A percentile compares a stretch with the other conserved stretches of the same genome.
phyloP scores from a whole-genome alignment of 2,888 invertebrate species.

The Aphodius sticticus region DNA sequence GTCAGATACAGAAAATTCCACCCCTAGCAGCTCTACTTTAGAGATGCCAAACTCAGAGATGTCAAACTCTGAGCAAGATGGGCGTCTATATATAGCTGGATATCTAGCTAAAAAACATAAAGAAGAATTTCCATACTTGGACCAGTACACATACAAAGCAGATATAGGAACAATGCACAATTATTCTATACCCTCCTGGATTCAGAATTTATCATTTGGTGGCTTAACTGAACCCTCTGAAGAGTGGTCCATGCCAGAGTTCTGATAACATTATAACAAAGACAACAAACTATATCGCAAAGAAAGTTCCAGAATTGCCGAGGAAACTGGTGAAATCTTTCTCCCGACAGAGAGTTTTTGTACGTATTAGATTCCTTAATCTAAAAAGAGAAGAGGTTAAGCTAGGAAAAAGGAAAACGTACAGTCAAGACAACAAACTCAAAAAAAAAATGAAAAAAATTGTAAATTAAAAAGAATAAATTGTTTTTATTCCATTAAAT shows the following conservation, averaged over 20 bases:
- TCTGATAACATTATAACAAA: slow-evolving; percentile 25
- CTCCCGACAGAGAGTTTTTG: slow-evolving; percentile 14
- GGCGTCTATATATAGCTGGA: slow-evolving; percentile 4
- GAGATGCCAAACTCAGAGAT: neutral
- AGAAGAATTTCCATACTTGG: slow-evolving; percentile 14
- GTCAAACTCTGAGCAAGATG: slow-evolving; percentile 9
- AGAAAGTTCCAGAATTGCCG: slow-evolving; percentile 14
- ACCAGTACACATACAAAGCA: slow-evolving; percentile 26
- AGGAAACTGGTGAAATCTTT: slow-evolving; percentile 30
- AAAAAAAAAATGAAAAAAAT: too few species aligned
- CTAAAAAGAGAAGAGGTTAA: too few species aligned
- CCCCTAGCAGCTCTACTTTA: neutral
- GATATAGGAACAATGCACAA: slow-evolving; percentile 23
- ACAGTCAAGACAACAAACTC: too few species aligned
- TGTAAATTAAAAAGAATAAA: too few species aligned
- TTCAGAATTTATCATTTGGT: slow-evolving; percentile 40
- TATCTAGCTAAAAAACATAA: slow-evolving; percentile 13
- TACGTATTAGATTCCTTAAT: too few species aligned
- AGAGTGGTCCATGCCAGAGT: slow-evolving; percentile 28
- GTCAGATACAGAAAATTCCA: slow-evolving; percentile 4
- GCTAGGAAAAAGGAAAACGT: too few species aligned
- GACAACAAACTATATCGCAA: slow-evolving; percentile 29
- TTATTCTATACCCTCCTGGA: slow-evolving; percentile 39
- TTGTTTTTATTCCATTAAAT: too few species aligned
- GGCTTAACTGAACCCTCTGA: slow-evolving; percentile 39